A percentile compares a stretch with the other conserved stretches of the same genome.
phyloP scores from a whole-genome alignment of 2,113 vertebrate genomes.

The Gasterosteus nipponicus region DNA sequence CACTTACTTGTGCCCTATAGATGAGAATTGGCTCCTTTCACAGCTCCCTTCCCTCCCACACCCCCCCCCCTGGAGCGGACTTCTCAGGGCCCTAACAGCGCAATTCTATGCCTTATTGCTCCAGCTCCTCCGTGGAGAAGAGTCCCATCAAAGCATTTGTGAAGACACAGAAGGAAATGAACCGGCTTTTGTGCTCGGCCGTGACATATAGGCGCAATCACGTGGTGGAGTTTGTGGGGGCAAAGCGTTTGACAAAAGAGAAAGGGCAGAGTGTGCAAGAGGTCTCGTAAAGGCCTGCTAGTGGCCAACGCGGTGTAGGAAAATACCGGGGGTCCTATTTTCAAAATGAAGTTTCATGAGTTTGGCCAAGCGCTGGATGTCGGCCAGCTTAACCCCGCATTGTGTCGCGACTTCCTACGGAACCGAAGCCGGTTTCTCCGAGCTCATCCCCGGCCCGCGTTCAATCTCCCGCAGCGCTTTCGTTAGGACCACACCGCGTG shows the following conservation, averaged over 20 bases:
- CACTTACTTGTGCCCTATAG: slow-evolving; percentile 71
- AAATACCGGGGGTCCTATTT: slow-evolving; percentile 52
- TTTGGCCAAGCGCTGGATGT: slow-evolving; percentile 50
- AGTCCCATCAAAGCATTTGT: slow-evolving; percentile 62
- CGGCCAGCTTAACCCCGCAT: slow-evolving; percentile 65
- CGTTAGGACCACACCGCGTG: slow-evolving; percentile 76
- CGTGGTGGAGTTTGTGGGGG: slow-evolving; percentile 54
- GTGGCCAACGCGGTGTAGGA: slow-evolving; percentile 41
- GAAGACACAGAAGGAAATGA: slow-evolving; percentile 64
- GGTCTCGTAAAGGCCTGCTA: slow-evolving; percentile 55
- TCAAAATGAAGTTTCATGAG: slow-evolving; percentile 56
- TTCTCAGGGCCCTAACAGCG: slow-evolving; percentile 68
- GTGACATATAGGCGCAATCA: slow-evolving; percentile 72
- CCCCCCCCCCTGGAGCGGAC: slow-evolving; percentile 66
- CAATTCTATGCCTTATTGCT: slow-evolving; percentile 75
- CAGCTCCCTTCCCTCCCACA: slow-evolving; percentile 3
- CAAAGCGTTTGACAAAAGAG: slow-evolving; percentile 63
- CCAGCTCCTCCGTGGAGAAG: slow-evolving; percentile 60
- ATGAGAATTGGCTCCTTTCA: slow-evolving; percentile 73
- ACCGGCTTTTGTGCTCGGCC: slow-evolving; percentile 66
- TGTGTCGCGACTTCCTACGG: slow-evolving; percentile 66
- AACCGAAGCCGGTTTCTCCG: slow-evolving; percentile 65
- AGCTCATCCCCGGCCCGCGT: slow-evolving; percentile 76
- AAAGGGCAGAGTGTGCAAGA: slow-evolving; percentile 67
- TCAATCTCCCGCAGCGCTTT: slow-evolving; percentile 75